phyloP scores from a whole-genome alignment of 2,113 vertebrate species.

The Isurus oxyrinchus region DNA sequence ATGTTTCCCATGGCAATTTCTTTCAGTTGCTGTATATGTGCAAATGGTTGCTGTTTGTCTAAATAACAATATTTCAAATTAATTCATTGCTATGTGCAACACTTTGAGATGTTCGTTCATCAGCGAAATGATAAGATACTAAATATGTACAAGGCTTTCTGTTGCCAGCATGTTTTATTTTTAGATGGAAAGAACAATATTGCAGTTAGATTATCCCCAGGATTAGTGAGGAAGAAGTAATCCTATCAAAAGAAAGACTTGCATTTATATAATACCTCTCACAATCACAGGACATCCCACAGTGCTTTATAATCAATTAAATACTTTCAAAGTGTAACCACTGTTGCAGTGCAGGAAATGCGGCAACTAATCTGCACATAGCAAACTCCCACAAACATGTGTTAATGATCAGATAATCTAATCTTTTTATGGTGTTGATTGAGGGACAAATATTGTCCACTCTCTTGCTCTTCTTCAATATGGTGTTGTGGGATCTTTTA shows the following conservation, averaged over 20 bases:
- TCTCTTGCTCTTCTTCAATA: not conserved
- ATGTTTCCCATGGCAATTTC: not conserved
- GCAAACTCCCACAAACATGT: not conserved
- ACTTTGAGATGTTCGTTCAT: not conserved
- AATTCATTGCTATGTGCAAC: not conserved
- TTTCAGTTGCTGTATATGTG: not conserved
- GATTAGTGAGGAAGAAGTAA: not conserved
- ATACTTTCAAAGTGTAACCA: not conserved
- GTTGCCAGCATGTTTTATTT: not conserved
- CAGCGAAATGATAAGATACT: not conserved
- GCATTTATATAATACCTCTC: not conserved
- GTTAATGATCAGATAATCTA: not conserved
- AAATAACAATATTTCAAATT: not conserved
- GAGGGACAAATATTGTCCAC: not conserved
- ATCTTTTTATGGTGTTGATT: not conserved
- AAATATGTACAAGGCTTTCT: not conserved
- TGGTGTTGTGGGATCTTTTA: not conserved
- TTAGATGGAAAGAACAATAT: not conserved
- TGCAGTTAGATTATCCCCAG: not conserved
- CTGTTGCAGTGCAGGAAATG: not conserved
- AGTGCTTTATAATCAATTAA: not conserved
- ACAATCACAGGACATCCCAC: not conserved
- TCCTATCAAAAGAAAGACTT: not conserved
- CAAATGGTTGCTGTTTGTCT: not conserved
- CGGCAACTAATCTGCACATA: not conserved